Percentiles rank a stretch among this genome's conserved stretches.
Conservation (phyloP, 2,888 invertebrate genomes). For the Lymantria dispar region DNA sequence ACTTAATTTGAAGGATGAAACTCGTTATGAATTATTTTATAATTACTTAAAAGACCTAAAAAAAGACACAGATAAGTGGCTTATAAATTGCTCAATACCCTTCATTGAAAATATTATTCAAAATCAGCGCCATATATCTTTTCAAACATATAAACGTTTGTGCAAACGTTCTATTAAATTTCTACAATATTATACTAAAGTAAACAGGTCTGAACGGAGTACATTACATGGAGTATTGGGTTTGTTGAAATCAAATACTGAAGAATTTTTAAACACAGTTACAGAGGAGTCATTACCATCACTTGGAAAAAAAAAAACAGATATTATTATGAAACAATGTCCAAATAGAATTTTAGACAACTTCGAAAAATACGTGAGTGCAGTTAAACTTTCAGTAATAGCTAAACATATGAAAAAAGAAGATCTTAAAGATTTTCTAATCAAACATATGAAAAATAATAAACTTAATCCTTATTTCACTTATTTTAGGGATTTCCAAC, state of each 20-base stretch:
- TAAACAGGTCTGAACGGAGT: neutral
- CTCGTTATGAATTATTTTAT: slow-evolving; percentile 58
- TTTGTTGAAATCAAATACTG: slow-evolving; percentile 36
- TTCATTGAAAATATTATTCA: slow-evolving; percentile 47
- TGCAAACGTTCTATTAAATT: slow-evolving; percentile 47
- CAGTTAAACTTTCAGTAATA: slow-evolving; percentile 44
- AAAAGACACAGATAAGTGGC: slow-evolving; percentile 51
- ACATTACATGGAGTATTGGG: slow-evolving; percentile 17
- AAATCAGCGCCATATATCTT: slow-evolving; percentile 29
- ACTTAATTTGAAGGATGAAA: slow-evolving; percentile 51
- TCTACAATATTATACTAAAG: slow-evolving; percentile 30
- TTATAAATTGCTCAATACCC: slow-evolving; percentile 53
- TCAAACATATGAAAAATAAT: slow-evolving; percentile 33
- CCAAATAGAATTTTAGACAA: slow-evolving; percentile 47
- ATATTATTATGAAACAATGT: slow-evolving; percentile 46
- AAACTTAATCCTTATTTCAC: slow-evolving; percentile 31
- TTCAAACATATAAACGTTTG: slow-evolving; percentile 39
- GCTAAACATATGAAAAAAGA: slow-evolving; percentile 48
- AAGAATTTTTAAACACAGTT: slow-evolving; percentile 40
- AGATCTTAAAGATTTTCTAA: slow-evolving; percentile 45
- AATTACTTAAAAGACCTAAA: slow-evolving; percentile 40
- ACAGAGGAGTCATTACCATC: slow-evolving; percentile 14
- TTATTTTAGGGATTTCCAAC: slow-evolving; percentile 39
- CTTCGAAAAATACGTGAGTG: slow-evolving; percentile 38
- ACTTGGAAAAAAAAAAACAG: slow-evolving; percentile 44